phyloP scores from a whole-genome alignment of 2,797 vertebrate species.

The Muscicapa striata region DNA sequence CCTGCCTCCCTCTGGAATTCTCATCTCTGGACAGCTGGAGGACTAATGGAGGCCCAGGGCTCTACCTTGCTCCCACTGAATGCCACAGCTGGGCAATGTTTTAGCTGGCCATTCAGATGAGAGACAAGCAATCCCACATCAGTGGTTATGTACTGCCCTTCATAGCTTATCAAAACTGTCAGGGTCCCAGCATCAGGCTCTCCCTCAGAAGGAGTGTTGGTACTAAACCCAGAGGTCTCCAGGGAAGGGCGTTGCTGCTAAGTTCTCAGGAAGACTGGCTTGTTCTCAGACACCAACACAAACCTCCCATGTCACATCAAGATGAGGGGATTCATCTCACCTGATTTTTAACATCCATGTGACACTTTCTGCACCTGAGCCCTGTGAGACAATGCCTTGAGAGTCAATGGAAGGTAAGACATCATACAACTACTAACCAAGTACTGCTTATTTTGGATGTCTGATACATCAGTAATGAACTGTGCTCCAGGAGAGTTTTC shows the following conservation, averaged over 20 bases:
- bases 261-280: neutral
- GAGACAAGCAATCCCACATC: neutral
- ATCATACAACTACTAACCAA: neutral
- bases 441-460: neutral
- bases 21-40: neutral
- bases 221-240: neutral
- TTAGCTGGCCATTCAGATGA: neutral
- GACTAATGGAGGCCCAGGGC: neutral
- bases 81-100: fast-evolving
- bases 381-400: neutral
- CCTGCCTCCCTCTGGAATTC: neutral
- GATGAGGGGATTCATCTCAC: fast-evolving
- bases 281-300: neutral
- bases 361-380: neutral
- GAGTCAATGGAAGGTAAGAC: neutral
- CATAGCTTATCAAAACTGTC: neutral
- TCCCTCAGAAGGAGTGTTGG: neutral
- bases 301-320: neutral
- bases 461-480: neutral
- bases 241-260: neutral
- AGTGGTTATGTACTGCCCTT: neutral
- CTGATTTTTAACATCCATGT: neutral
- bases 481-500: neutral
- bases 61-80: neutral
- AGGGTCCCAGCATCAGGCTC: neutral